A percentile compares a stretch with the other conserved stretches of the same genome.
Evolutionary conservation across 2,888 invertebrate species (phyloP).

Genomic region (Tinea semifulvella): DNA sequence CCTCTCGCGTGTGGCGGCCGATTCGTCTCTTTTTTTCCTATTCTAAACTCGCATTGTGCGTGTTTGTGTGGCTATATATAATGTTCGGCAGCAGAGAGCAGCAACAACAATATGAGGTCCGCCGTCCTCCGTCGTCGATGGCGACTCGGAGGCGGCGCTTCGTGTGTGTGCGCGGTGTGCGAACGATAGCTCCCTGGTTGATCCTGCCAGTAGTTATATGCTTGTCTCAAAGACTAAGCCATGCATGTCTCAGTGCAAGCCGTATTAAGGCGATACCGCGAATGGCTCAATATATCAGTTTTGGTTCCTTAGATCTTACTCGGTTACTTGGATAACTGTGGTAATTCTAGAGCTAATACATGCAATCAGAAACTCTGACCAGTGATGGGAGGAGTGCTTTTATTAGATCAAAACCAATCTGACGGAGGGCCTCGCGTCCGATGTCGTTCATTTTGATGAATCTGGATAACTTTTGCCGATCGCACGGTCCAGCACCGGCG

Average conservation of each 20-base stretch:
- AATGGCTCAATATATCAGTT: conserved; percentile 71
- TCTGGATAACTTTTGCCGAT: conserved; percentile 45
- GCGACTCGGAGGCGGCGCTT: no score
- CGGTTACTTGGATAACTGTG: conserved; percentile 67
- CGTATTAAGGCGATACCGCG: conserved; percentile 64
- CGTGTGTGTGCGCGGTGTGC: no score
- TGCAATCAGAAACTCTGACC: conserved; percentile 42
- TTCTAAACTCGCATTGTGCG: no score
- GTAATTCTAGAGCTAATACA: conserved; percentile 75
- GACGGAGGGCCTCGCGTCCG: conserved; percentile 38
- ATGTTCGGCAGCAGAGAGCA: no score
- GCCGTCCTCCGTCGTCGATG: no score
- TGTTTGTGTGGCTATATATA: no score
- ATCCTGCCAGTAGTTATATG: conserved; percentile 72
- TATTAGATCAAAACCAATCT: conserved; percentile 66
- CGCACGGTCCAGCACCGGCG: conserved; percentile 57
- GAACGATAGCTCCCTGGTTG: conserved; percentile 54
- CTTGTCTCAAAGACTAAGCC: conserved; percentile 75
- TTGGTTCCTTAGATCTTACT: conserved; percentile 61
- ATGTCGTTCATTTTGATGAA: conserved; percentile 50
- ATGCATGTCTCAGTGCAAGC: conserved; percentile 73
- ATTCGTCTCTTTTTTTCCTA: no score
- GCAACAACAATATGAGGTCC: no score
- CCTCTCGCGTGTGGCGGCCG: no score
- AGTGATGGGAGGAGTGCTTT: conserved; percentile 25